Base-by-base conservation (phyloP, 2,888 invertebrate species). In the Drosophila paramelanica region DNA sequence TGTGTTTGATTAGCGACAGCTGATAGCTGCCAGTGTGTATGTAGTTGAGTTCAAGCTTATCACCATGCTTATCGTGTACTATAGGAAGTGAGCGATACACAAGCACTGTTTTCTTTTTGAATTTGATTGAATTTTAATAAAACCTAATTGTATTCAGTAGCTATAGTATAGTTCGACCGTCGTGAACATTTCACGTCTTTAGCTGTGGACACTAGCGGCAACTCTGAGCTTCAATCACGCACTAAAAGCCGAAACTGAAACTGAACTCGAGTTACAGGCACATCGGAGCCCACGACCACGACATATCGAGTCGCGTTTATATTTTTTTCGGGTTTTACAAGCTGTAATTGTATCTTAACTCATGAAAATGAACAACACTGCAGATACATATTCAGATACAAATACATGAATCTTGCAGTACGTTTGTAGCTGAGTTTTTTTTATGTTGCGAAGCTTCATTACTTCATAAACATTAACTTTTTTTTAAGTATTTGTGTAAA, bases 181-280 rank as follows among this genome's bases (percentile, higher is more conserved):
- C 49, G 20, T 50, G 38, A 13, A 23, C 13, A 20, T 43, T 56
- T 66, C 60, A 49, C 23, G 68, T 67, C 31, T 70, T 53, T 3
- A 23, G 33, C 70, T 51, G 27, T 33, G 39, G 81, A 43, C 74
- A 88, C 88, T 82, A 83, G 81, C 72, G 67, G 49, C 79, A 67
- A 57, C 66, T 67, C 61, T 52, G 71, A 85, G 85, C 73, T 60
- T 73, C 85, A 67, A 85, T 77, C 89, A 89, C 88, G 89, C 85
- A 85, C 85, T 85, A 73, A 85, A 69, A 69, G 33, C 73, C 39
- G 56, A 72, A 59, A 47, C 50, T 50, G 43, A 64, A 67, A 67
- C 57, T 76, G 59, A 52, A 73, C 46, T 11, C 46, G 53, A 57
- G 56, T 56, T 72, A 25, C 71, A 59, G 71, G 67, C 82, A 55